Evolutionary conservation across 2,888 invertebrate species (phyloP), one percentile per base, ranked within the genome.

Genomic region (Drosophila borealis): DNA sequence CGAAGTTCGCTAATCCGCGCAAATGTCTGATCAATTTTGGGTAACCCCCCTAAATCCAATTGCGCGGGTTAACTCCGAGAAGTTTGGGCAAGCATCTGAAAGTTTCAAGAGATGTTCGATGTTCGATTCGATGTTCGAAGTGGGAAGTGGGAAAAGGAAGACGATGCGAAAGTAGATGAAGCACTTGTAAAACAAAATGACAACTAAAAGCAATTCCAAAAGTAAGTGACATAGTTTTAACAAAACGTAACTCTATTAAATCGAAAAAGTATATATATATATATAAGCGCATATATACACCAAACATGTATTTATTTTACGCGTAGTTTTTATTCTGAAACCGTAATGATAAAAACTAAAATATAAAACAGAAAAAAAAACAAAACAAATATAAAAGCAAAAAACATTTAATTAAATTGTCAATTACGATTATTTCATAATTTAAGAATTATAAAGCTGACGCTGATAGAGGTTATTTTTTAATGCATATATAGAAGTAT

Each of bases 201-300:
- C 74, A 89, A 89, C 88, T 81, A 78, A 87, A 89, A 89, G 88
- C 89, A 90, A 89, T 90, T 89, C 78, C 88, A 85, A 85, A 81
- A 80, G 74, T 87, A 87, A 87, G 84, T 84, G 84, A 84, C 83
- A 84, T 86, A 84, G 83, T 81, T 86, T 83, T 84, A 79, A 81
- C 17, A 74, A 67, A 74, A 78, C 71, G 70, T 78, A 85, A 85
- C 70, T 84, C 78, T 78, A 85, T 77, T 51, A 79, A 72, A 48
- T 68, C 63, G 60, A 70, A 63, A 69, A 69, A 48, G 64, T 74
- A 77, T 76, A 83, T 67, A 78, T 64, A 71, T 17, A n/a, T 17
- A 17, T 8, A 29, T 25, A 29, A 29, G 8, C 5, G 64, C 71
- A 75, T 75, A 75, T 73, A 77, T 70, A 77, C 72, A 78, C 63